These are phyloP conservation scores for Parapristionchus giblindavisi DNA, from an alignment of 2,888 invertebrate genomes.

Conservation along the genomic window DNA sequence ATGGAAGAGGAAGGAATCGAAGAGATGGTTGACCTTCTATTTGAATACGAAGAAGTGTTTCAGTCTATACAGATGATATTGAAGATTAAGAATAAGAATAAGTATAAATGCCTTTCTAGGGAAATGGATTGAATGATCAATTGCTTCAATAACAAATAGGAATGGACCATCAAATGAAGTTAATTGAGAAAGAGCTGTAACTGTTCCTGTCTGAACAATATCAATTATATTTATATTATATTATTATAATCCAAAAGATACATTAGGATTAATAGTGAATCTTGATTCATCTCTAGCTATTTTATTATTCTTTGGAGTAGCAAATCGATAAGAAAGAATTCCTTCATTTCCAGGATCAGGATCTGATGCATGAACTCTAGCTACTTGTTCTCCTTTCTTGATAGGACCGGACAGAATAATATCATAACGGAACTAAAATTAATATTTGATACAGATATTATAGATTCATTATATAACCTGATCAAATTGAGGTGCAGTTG, in stretches of 20 bases:
- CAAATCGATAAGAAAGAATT: slow-evolving; percentile 42
- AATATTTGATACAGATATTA: background rate
- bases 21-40: slow-evolving; percentile 46
- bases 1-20: slow-evolving; percentile 64
- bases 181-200: slow-evolving; percentile 49
- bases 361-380: slow-evolving; percentile 58
- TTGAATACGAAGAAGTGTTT: slow-evolving; percentile 44
- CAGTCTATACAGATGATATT: slow-evolving; percentile 31
- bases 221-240: slow-evolving; percentile 9
- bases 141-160: slow-evolving; percentile 58
- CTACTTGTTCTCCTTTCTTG: slow-evolving; percentile 54
- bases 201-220: slow-evolving; percentile 53
- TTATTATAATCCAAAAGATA: background rate
- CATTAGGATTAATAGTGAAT: slow-evolving; percentile 46
- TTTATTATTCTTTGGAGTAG: slow-evolving; percentile 39
- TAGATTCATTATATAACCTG: slow-evolving; percentile 41
- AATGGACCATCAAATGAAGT: slow-evolving; percentile 53
- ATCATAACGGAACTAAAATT: slow-evolving; percentile 52
- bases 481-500: slow-evolving; percentile 62
- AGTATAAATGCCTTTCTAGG: slow-evolving; percentile 47
- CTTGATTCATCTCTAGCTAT: slow-evolving; percentile 41
- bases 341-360: slow-evolving; percentile 64
- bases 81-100: slow-evolving; percentile 38
- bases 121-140: slow-evolving; percentile 51
- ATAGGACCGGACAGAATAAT: slow-evolving; percentile 50